Evolutionary conservation across 1,140 invertebrate species (phyloP), one percentile per base, ranked within the genome.

Genomic region (Scaptomyza hsui): DNA sequence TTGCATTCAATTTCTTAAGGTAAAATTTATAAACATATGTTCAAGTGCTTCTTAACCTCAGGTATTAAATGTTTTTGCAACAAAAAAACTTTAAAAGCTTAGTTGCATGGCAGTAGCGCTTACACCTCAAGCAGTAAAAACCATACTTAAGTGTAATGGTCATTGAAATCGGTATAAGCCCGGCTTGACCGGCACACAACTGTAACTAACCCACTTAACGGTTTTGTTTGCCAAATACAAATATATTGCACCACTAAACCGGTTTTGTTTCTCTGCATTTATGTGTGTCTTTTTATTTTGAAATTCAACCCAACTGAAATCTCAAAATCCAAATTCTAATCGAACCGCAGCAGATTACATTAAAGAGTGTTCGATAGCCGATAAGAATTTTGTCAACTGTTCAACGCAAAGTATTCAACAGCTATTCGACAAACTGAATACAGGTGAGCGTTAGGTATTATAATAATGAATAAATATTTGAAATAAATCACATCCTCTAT

Each of bases 371-470:
- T 91, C 92, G 65, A 94, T 93, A 91, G 93, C 93, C 69, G 92
- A 94, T 79, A 93, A 92, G 59, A 91, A 93, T 63, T 94, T 95
- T 71, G 91, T 93, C 35, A 93, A 94, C 69, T 95, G 94, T 85
- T 95, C 94, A 3, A 93, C 92, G 7, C 83, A 92, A 53, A 93
- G 94, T 42, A 94, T 95, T 15, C 94, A 95, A 91, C 89, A 92
- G 57, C 75, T 95, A 26, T 95, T 95, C 75, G 92, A 93, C 73
- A 92, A 93, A 70, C 86, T 95, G 19, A 94, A 93, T 32, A 92
- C 73, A 13, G 89, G 88, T 91, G 52, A 78, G 78, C 77, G 12
- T 4, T 19, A 41, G 32, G 19, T 18, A 24, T 13, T 5, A 3
- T 9, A n/a, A n/a, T 7, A n/a, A n/a, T n/a, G n/a, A 37, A 37